These are phyloP conservation scores for Lamellibrachia luymesi DNA, from an alignment of 1,140 invertebrate genomes.

Conservation along the genomic window DNA sequence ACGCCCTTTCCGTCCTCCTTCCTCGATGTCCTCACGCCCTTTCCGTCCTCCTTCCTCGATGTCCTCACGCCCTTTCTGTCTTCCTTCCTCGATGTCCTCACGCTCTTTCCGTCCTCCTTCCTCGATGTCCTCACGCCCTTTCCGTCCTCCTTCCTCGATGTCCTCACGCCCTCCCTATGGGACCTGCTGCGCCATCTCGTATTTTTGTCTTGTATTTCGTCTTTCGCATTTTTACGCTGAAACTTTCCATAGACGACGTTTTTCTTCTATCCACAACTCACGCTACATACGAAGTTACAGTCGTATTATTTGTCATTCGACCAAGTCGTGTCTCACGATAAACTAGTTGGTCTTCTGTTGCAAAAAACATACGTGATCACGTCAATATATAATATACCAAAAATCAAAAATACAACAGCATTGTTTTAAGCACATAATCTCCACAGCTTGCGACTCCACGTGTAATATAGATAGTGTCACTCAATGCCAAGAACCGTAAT, in stretches of 20 bases:
- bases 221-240: neutral
- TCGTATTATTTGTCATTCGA: neutral
- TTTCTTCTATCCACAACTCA: neutral
- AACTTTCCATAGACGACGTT: neutral
- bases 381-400: neutral
- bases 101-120: no score
- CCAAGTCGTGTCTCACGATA: neutral
- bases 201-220: no score
- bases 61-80: no score
- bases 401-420: neutral
- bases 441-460: neutral
- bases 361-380: neutral
- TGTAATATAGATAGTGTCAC: neutral
- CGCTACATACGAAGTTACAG: no score
- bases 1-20: no score
- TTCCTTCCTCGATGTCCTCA: no score
- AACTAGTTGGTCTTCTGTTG: neutral
- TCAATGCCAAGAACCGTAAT: neutral
- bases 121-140: no score
- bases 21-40: no score
- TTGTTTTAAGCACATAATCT: neutral
- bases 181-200: no score
- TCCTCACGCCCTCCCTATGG: no score
- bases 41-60: no score
- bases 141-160: no score